These are phyloP conservation scores for Pomacea canaliculata DNA, from an alignment of 2,888 invertebrate genomes.

Conservation along the genomic window DNA sequence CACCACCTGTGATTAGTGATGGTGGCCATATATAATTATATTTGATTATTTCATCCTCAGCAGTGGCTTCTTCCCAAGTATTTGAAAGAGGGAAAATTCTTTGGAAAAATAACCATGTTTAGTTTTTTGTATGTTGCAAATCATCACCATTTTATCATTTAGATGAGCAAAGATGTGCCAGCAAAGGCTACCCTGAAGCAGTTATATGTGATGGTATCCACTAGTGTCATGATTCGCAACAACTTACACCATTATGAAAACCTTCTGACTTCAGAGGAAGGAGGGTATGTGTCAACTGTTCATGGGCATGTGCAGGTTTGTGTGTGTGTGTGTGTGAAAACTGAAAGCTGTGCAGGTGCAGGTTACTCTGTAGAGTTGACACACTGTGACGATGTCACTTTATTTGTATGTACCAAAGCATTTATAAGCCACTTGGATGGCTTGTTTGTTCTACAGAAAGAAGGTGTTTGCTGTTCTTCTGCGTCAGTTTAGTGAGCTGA, in stretches of 20 bases:
- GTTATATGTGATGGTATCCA: slow-evolving; percentile 58
- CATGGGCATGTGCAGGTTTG: not conserved
- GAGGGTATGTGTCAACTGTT: slow-evolving; percentile 39
- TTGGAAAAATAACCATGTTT: too few relatives aligned
- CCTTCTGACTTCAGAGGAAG: slow-evolving; percentile 53
- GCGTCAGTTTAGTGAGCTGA: slow-evolving; percentile 61
- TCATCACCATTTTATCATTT: slow-evolving; percentile 4
- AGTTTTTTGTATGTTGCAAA: too few relatives aligned
- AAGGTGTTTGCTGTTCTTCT: slow-evolving; percentile 57
- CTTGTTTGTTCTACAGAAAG: slow-evolving; percentile 50
- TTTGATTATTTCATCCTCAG: too few relatives aligned
- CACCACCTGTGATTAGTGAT: too few relatives aligned
- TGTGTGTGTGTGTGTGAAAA: slow-evolving; percentile 5
- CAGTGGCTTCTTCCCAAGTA: too few relatives aligned
- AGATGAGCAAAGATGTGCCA: slow-evolving; percentile 57
- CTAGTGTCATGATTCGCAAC: slow-evolving; percentile 59
- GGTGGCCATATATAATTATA: too few relatives aligned
- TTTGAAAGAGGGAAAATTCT: too few relatives aligned
- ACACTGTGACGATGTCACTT: too few relatives aligned
- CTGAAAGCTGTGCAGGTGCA: too few relatives aligned
- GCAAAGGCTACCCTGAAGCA: slow-evolving; percentile 47
- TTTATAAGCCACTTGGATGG: not conserved
- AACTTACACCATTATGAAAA: slow-evolving; percentile 58
- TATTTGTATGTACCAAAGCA: too few relatives aligned
- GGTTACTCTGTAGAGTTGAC: too few relatives aligned